phyloP scores from a whole-genome alignment of 2,113 vertebrate genomes.

The Mesembrinibis cayennensis region DNA sequence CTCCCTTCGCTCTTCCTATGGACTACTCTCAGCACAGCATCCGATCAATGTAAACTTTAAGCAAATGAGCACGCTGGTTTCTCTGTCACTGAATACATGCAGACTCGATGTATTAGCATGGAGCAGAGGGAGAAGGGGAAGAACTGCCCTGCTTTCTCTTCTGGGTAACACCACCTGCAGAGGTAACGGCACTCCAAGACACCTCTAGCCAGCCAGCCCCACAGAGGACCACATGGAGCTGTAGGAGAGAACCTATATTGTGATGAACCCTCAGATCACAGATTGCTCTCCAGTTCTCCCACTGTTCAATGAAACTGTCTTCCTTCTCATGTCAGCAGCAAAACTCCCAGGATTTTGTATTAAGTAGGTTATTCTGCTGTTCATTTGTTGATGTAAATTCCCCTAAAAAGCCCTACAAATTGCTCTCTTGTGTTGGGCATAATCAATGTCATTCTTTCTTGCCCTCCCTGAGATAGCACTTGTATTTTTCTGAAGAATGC shows the following conservation, averaged over 20 bases:
- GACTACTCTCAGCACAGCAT: neutral
- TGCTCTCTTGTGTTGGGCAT: neutral
- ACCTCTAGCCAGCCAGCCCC: neutral
- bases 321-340: neutral
- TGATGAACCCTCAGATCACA: neutral
- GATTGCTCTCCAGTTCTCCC: neutral
- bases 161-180: neutral
- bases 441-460: neutral
- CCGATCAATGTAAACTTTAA: neutral
- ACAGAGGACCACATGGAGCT: neutral
- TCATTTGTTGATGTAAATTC: neutral
- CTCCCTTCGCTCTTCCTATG: neutral
- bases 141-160: neutral
- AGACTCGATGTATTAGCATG: neutral
- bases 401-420: neutral
- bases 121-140: neutral
- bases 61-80: fast-evolving
- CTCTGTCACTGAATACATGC: neutral
- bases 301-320: neutral
- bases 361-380: neutral
- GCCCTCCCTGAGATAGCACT: neutral
- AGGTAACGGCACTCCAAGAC: neutral
- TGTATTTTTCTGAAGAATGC: neutral
- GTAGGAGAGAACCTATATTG: neutral
- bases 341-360: neutral